Evolutionary conservation across 1,140 invertebrate genomes (phyloP).

Genomic region (Zaprionus tsacasi): DNA sequence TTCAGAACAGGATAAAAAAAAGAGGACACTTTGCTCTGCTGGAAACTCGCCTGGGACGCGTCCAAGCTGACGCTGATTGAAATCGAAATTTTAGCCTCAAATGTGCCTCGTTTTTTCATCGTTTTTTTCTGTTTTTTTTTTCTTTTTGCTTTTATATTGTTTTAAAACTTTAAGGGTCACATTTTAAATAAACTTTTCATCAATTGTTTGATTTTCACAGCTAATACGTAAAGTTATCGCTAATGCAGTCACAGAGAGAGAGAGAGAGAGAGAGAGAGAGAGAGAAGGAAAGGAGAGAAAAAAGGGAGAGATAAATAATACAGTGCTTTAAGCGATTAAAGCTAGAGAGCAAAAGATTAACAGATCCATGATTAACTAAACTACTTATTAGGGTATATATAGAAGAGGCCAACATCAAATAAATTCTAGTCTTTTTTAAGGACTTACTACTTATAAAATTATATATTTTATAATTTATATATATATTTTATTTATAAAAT

Average conservation of each 20-base stretch:
- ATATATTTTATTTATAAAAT: too few relatives aligned
- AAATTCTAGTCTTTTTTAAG: too few relatives aligned
- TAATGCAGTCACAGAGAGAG: background rate
- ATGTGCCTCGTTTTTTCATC: slow-evolving; percentile 5
- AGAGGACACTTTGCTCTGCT: slow-evolving; percentile 24
- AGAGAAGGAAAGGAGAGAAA: too few relatives aligned
- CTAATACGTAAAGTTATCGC: background rate
- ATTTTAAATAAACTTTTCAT: slow-evolving; percentile 8
- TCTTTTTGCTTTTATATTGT: slow-evolving; percentile 14
- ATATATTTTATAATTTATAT: too few relatives aligned
- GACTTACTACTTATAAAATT: too few relatives aligned
- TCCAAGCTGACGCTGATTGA: slow-evolving; percentile 53
- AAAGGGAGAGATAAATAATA: background rate
- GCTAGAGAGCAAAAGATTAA: background rate
- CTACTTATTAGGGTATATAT: too few relatives aligned
- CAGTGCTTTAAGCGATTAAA: background rate
- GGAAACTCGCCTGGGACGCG: slow-evolving; percentile 27
- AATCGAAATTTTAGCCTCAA: slow-evolving; percentile 58
- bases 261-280: background rate
- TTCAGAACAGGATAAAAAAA: slow-evolving; percentile 35
- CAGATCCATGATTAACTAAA: background rate
- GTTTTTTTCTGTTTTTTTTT: background rate
- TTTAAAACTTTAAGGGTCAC: slow-evolving; percentile 11
- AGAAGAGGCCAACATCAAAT: too few relatives aligned
- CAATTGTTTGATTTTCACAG: background rate